A percentile compares a stretch with the other conserved stretches of the same genome.
Conservation (phyloP, 2,113 vertebrate genomes). For the Channa maculata region DNA sequence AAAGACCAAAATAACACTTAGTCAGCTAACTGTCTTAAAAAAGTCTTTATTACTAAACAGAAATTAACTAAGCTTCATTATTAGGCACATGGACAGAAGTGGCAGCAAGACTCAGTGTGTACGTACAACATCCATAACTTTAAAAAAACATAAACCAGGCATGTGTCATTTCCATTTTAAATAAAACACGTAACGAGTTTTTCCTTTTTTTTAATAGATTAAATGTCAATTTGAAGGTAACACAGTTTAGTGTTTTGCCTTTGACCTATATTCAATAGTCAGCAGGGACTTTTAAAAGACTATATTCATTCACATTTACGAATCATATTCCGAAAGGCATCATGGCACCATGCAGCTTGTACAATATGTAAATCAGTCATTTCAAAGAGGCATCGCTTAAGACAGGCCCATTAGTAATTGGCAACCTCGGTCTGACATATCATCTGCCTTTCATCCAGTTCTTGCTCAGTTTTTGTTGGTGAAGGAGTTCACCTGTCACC, state of each 20-base stretch:
- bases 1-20: neutral
- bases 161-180: slow-evolving; percentile 12
- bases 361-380: slow-evolving; percentile 36
- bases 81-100: slow-evolving; percentile 3
- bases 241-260: slow-evolving; percentile 10
- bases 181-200: neutral
- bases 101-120: neutral
- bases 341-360: neutral
- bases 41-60: slow-evolving; percentile 56
- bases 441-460: neutral
- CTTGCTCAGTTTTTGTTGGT: neutral
- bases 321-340: slow-evolving; percentile 15
- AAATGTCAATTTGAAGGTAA: slow-evolving; percentile 1
- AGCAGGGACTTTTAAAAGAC: slow-evolving; percentile 13
- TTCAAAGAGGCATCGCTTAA: slow-evolving; percentile 15
- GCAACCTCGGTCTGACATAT: neutral
- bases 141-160: neutral
- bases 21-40: neutral
- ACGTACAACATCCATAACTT: neutral
- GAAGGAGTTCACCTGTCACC: neutral
- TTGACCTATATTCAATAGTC: slow-evolving; percentile 31
- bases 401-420: neutral
- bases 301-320: slow-evolving; percentile 32
- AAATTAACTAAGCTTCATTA: slow-evolving; percentile 16
- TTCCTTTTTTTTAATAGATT: slow-evolving; percentile 8